Evolutionary conservation across 2,888 invertebrate species (phyloP), one percentile per base, ranked within the genome.

Genomic region (Xylocampa areola): DNA sequence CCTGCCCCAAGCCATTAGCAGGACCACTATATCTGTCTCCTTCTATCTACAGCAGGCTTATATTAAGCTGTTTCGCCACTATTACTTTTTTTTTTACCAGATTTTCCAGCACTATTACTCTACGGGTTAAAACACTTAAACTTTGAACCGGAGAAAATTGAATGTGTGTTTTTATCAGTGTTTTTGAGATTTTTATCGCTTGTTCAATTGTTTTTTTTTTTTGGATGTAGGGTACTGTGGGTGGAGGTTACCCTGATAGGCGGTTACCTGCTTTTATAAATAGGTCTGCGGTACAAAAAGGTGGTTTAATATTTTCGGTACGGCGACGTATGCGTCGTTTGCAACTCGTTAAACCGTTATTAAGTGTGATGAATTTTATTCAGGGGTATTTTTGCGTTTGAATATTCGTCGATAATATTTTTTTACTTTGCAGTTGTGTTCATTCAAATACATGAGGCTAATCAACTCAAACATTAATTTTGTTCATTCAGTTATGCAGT

Each of bases 1-100:
- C 75, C 80, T 80, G 85, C 84, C 80, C 73, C 77, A 61, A 77
- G 81, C 89, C 86, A 89, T 89, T 89, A 90, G 86, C 82, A 84
- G 86, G 84, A 85, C 84, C 75, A 72, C 80, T 84, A 76, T 76
- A 77, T 77, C 80, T 79, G 75, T 87, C 89, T 78, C 81, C 66
- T 68, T 88, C 77, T 69, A 64, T 75, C 81, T 58, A 64, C 55
- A 61, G 64, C 61, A 52, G 62, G 70, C 61, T 78, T 76, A 68
- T 71, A 81, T 82, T 79, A 82, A 72, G 79, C 84, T 81, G 77
- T 89, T 85, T 81, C 81, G 71, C 78, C 77, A 86, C n/a, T n/a
- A n/a, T n/a, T n/a, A n/a, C n/a, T n/a, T n/a, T n/a, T n/a, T n/a
- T n/a, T n/a, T n/a, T n/a, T n/a, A n/a, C n/a, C n/a, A 79, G 84